These are phyloP conservation scores for Eulimnadia texana DNA, from an alignment of 1,140 invertebrate genomes.

Conservation along the genomic window DNA sequence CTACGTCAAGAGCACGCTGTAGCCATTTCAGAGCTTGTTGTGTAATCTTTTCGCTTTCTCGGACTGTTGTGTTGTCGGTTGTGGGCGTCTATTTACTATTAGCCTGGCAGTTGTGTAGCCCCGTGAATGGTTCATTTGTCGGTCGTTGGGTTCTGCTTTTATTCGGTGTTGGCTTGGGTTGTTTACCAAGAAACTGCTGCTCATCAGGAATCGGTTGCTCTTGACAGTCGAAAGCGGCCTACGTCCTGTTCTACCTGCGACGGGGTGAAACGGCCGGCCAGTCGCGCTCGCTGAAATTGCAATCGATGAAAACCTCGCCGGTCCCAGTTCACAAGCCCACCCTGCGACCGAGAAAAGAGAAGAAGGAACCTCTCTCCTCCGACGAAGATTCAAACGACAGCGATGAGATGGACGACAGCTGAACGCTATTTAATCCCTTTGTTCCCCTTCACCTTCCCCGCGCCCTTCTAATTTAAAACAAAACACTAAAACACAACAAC, in stretches of 20 bases:
- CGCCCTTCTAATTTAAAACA: neutral
- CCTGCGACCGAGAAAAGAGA: neutral
- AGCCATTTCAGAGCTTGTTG: no score
- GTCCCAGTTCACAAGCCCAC: constrained; percentile 7
- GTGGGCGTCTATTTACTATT: no score
- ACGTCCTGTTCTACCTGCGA: constrained; percentile 35
- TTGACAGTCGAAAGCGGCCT: constrained; percentile 35
- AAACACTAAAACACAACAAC: neutral
- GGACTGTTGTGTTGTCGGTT: no score
- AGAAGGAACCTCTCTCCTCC: neutral
- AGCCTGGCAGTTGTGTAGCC: no score
- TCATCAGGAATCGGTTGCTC: constrained; percentile 23
- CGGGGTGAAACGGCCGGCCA: constrained; percentile 17
- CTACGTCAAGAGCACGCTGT: no score
- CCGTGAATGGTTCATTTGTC: no score
- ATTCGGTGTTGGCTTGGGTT: neutral
- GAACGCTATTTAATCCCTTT: neutral
- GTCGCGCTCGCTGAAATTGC: neutral
- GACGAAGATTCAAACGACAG: neutral
- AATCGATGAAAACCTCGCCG: neutral
- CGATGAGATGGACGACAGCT: neutral
- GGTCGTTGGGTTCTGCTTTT: no score
- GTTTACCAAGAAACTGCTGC: constrained; percentile 23
- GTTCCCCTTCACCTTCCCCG: neutral
- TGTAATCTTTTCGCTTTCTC: no score